phyloP scores from a whole-genome alignment of 2,888 invertebrate species.

The Geophilus truncorum region DNA sequence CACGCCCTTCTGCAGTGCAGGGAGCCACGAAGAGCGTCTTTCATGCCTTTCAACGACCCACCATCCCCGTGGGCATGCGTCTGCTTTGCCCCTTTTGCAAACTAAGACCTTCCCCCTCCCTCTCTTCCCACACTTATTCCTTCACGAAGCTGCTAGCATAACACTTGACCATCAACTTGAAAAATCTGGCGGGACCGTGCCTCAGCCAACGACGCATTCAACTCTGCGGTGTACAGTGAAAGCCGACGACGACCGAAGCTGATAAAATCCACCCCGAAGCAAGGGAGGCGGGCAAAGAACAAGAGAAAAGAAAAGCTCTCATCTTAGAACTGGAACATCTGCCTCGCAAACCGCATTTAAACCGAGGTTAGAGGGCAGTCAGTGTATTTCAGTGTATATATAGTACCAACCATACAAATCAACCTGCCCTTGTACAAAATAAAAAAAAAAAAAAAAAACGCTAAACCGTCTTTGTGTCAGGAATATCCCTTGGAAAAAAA shows the following conservation, averaged over 20 bases:
- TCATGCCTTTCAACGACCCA: conserved; percentile 25
- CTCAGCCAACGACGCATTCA: background rate
- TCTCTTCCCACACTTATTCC: background rate
- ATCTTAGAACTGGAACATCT: conserved; percentile 18
- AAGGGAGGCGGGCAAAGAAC: background rate
- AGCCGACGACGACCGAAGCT: background rate
- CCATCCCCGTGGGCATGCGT: conserved; percentile 22
- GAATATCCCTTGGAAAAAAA: background rate
- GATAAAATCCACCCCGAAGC: background rate
- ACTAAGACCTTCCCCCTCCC: background rate
- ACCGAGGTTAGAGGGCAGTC: background rate
- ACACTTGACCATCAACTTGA: conserved; percentile 21
- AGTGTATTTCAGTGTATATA: background rate
- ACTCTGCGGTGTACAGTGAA: background rate
- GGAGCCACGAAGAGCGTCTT: background rate
- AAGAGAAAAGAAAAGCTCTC: conserved; percentile 10
- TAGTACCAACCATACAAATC: background rate
- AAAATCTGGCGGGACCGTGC: conserved; percentile 22
- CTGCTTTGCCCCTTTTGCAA: conserved; percentile 12
- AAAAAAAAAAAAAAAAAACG: background rate
- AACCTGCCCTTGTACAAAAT: background rate
- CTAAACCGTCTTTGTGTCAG: background rate
- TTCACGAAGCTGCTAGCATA: conserved; percentile 17
- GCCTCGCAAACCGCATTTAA: conserved; percentile 1
- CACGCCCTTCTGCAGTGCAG: background rate